These are phyloP conservation scores for Parnassius orleans DNA, from an alignment of 2,888 invertebrate species.

Conservation along the genomic window DNA sequence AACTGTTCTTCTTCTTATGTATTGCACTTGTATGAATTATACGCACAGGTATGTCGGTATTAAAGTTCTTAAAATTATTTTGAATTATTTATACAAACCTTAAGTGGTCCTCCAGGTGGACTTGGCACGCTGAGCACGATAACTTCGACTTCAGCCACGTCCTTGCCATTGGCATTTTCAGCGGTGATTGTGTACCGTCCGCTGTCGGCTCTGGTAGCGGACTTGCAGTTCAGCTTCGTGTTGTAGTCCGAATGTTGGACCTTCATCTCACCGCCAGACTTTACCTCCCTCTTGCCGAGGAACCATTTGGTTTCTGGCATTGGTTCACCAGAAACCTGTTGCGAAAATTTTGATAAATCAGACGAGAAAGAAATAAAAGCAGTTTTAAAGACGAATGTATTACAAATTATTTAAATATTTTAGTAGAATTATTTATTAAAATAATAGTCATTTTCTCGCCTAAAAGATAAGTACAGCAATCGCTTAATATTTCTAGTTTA, in stretches of 20 bases:
- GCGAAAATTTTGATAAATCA: no score
- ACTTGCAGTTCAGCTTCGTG: constrained; percentile 89
- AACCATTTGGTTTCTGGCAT: constrained; percentile 97
- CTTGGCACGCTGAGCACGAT: constrained; percentile 93
- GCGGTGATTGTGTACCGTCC: constrained; percentile 95
- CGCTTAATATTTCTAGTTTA: no score
- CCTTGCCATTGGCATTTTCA: constrained; percentile 96
- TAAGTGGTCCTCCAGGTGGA: constrained; percentile 94
- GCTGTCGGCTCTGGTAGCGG: constrained; percentile 91
- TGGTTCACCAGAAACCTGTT: constrained; percentile 90
- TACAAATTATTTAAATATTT: no score
- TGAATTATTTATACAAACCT: constrained; percentile 70
- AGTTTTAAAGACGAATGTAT: no score
- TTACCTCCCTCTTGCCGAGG: constrained; percentile 89
- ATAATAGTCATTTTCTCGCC: no score
- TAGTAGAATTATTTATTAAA: no score
- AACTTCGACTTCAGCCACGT: constrained; percentile 95
- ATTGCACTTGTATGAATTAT: no score
- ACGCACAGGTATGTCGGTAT: no score
- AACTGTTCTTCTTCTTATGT: no score
- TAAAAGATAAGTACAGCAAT: no score
- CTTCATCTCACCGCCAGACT: constrained; percentile 87
- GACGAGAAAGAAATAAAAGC: no score
- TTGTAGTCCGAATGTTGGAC: constrained; percentile 92
- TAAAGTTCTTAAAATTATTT: neutral